Evolutionary conservation across 2,888 invertebrate species (phyloP).

Genomic region (Ecliptopera silaceata): DNA sequence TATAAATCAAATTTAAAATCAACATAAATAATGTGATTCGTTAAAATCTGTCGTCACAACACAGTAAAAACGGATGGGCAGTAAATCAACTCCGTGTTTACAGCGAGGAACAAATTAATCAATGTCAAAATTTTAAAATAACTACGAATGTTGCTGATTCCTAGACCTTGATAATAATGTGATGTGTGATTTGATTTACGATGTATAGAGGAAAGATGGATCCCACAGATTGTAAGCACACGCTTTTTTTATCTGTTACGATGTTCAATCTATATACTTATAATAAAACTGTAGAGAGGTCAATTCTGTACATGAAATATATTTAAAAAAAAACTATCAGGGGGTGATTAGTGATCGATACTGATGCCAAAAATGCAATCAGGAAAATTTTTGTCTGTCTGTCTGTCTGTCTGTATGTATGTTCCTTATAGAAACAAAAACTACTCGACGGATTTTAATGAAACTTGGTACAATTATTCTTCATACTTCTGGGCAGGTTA

Average conservation of each 20-base stretch:
- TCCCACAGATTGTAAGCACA: background rate
- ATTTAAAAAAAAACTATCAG: too few relatives aligned
- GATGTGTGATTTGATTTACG: constrained; percentile 9
- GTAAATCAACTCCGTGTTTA: constrained; percentile 20
- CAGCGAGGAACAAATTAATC: constrained; percentile 7
- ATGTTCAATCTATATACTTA: background rate
- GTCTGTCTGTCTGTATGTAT: too few relatives aligned
- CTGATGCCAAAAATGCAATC: too few relatives aligned
- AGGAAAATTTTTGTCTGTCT: too few relatives aligned
- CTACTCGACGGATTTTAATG: too few relatives aligned
- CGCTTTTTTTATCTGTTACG: background rate
- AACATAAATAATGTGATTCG: constrained; percentile 15
- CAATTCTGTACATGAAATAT: too few relatives aligned
- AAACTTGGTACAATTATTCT: too few relatives aligned
- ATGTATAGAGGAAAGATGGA: background rate
- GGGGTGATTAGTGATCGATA: too few relatives aligned
- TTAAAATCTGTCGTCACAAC: constrained; percentile 17
- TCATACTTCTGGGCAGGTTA: too few relatives aligned
- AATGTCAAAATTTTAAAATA: constrained; percentile 13
- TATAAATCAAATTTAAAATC: constrained; percentile 5
- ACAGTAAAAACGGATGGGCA: constrained; percentile 8
- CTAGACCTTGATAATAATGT: constrained; percentile 10
- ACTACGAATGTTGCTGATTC: background rate
- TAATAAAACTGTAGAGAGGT: too few relatives aligned
- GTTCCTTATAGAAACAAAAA: too few relatives aligned